Evolutionary conservation across 2,797 vertebrate species (phyloP).

Genomic region (Spinibarbus caldwelli): DNA sequence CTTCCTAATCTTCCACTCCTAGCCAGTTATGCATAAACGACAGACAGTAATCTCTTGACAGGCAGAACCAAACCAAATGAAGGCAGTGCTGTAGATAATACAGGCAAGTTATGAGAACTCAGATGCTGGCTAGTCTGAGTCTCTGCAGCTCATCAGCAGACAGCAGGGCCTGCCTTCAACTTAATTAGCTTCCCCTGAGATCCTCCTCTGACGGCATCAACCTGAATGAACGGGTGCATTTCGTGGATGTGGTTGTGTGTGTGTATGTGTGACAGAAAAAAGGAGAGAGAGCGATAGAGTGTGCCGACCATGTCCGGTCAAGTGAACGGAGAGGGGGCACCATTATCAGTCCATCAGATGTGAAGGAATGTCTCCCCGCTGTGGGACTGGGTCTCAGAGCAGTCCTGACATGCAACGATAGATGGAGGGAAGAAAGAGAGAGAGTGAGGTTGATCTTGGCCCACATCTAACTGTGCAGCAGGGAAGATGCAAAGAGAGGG

Average conservation of each 20-base stretch:
- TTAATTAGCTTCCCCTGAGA: conserved; percentile 68
- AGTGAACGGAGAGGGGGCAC: conserved; percentile 28
- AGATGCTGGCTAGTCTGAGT: conserved; percentile 50
- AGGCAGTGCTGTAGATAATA: conserved; percentile 46
- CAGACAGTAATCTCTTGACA: conserved; percentile 44
- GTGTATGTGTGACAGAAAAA: conserved; percentile 27
- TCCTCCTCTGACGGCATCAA: conserved; percentile 60
- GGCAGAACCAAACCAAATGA: conserved; percentile 45
- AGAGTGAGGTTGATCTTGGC: conserved; percentile 45
- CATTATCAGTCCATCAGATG: conserved; percentile 49
- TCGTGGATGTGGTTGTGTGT: conserved; percentile 17
- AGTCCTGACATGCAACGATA: conserved; percentile 15
- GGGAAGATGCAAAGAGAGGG: conserved; percentile 27
- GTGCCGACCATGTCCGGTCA: conserved; percentile 28
- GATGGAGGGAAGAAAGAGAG: conserved; percentile 20
- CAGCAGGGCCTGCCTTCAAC: conserved; percentile 64
- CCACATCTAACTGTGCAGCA: conserved; percentile 42
- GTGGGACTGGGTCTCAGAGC: conserved; percentile 35
- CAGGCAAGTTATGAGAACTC: conserved; percentile 50
- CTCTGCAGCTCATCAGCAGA: conserved; percentile 59
- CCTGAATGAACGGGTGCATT: conserved; percentile 48
- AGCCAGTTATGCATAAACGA: conserved; percentile 50
- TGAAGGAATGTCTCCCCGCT: conserved; percentile 51
- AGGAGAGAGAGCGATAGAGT: conserved; percentile 34
- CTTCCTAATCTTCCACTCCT: conserved; percentile 33